These are phyloP conservation scores for Donacobius atricapilla DNA, from an alignment of 2,113 vertebrate species.

Conservation along the genomic window DNA sequence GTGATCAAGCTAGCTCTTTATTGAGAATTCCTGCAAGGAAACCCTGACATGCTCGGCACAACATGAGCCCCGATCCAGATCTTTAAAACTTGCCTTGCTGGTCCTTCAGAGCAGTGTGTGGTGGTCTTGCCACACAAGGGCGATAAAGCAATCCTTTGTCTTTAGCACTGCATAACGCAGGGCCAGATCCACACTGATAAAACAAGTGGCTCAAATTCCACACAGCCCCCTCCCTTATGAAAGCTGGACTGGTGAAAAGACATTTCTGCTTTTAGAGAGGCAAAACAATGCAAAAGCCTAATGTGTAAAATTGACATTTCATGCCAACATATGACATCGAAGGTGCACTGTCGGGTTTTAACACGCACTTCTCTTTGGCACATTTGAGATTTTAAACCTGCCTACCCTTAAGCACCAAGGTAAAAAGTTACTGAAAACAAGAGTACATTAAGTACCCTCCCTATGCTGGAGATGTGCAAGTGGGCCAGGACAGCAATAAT, in stretches of 20 bases:
- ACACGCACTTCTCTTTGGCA: not conserved
- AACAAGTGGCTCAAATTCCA: not conserved
- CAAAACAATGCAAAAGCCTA: not conserved
- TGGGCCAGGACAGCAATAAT: accelerated
- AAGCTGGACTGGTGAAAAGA: not conserved
- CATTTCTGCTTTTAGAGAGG: not conserved
- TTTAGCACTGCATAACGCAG: not conserved
- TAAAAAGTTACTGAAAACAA: not conserved
- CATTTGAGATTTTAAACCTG: not conserved
- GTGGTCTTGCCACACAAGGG: not conserved
- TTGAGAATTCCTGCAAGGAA: not conserved
- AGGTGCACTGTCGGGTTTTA: not conserved
- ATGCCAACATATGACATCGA: not conserved
- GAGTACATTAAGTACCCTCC: not conserved
- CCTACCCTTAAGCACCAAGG: not conserved
- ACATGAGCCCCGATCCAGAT: not conserved
- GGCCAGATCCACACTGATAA: not conserved
- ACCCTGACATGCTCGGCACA: not conserved
- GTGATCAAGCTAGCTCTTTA: too few species aligned
- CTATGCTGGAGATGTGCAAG: not conserved
- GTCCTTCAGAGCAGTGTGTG: not conserved
- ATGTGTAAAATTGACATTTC: not conserved
- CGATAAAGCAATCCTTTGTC: not conserved
- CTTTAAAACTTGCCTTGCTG: not conserved
- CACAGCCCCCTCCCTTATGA: accelerated